Conservation (phyloP, 2,888 invertebrate species). For the Lamproptera curius region DNA sequence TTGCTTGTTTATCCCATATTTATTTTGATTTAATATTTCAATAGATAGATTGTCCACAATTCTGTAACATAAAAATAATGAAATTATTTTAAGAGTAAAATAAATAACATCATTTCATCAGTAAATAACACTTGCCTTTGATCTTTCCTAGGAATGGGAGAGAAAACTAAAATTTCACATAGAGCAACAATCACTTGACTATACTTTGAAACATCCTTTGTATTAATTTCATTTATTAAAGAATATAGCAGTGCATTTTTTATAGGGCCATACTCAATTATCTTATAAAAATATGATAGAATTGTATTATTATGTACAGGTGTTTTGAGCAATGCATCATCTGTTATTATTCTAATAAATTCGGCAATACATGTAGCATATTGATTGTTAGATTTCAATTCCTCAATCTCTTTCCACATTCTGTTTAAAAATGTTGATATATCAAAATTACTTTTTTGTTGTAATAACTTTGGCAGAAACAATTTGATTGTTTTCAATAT, state of each 20-base stretch:
- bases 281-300: slow-evolving; percentile 48
- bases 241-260: slow-evolving; percentile 52
- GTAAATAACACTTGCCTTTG: slow-evolving; percentile 56
- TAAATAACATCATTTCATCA: neutral
- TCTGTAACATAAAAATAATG: slow-evolving; percentile 39
- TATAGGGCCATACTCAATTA: slow-evolving; percentile 55
- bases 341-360: slow-evolving; percentile 54
- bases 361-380: slow-evolving; percentile 59
- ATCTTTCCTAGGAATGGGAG: slow-evolving; percentile 71
- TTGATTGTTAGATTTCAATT: slow-evolving; percentile 63
- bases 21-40: slow-evolving; percentile 40
- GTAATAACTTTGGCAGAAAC: slow-evolving; percentile 33
- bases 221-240: slow-evolving; percentile 43
- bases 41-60: slow-evolving; percentile 50
- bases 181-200: slow-evolving; percentile 56
- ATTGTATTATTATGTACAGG: slow-evolving; percentile 49
- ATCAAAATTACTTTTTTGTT: slow-evolving; percentile 36
- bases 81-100: neutral
- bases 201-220: slow-evolving; percentile 33
- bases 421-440: slow-evolving; percentile 46
- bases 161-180: slow-evolving; percentile 65
- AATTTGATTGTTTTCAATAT: slow-evolving; percentile 54
- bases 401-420: slow-evolving; percentile 66
- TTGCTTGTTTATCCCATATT: slow-evolving; percentile 32
- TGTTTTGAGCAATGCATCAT: slow-evolving; percentile 41